A percentile compares a stretch with the other conserved stretches of the same genome.
These are phyloP conservation scores for Drosophila eugracilis DNA, from an alignment of 1,140 invertebrate genomes.

Conservation along the genomic window DNA sequence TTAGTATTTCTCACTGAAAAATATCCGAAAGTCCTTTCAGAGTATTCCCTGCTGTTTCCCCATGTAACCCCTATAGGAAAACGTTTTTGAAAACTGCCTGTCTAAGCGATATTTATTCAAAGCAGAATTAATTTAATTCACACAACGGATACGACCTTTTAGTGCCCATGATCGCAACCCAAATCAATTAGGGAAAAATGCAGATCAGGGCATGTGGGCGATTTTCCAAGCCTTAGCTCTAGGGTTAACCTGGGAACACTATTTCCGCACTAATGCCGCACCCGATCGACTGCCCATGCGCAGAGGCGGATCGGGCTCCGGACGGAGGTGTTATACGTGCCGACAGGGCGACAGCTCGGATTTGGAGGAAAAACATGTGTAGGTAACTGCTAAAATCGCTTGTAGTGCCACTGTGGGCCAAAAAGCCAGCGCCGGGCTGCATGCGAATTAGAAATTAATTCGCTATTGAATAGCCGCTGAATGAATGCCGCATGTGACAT, in stretches of 20 bases:
- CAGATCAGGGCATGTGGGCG: slow-evolving; percentile 20
- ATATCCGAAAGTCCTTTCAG: too few relatives aligned
- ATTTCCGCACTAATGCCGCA: slow-evolving; percentile 33
- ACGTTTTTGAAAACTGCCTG: background rate
- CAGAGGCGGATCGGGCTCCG: slow-evolving; percentile 16
- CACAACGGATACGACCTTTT: slow-evolving; percentile 1
- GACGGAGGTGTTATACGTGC: slow-evolving; percentile 62
- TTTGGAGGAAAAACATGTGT: slow-evolving; percentile 81
- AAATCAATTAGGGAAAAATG: slow-evolving; percentile 19
- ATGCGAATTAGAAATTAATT: slow-evolving; percentile 83
- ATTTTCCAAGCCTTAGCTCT: background rate
- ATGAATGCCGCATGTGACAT: slow-evolving; percentile 23
- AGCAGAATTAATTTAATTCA: background rate
- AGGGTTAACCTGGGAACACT: slow-evolving; percentile 29
- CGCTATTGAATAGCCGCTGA: slow-evolving; percentile 62
- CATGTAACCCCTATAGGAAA: too few relatives aligned
- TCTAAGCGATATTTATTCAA: background rate
- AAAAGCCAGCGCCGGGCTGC: slow-evolving; percentile 59
- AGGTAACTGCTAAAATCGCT: slow-evolving; percentile 77
- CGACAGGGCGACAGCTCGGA: slow-evolving; percentile 68
- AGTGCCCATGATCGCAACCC: background rate
- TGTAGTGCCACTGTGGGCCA: slow-evolving; percentile 48
- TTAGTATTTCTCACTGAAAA: too few relatives aligned
- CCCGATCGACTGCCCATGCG: slow-evolving; percentile 45
- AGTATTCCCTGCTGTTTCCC: too few relatives aligned